phyloP scores from a whole-genome alignment of 1,140 invertebrate species.

The Zeugodacus cucurbitae region DNA sequence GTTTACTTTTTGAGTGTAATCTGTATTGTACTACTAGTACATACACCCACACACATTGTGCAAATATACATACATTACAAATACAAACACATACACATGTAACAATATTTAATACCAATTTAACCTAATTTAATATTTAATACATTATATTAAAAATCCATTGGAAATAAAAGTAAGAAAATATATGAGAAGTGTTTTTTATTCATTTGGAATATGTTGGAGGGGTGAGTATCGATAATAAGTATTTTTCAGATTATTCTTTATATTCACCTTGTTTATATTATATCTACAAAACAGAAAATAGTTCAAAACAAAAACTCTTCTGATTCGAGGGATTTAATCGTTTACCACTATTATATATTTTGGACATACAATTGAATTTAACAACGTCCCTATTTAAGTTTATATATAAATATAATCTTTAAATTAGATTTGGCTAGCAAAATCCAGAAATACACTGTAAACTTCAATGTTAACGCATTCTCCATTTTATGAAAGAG shows the following conservation, averaged over 20 bases:
- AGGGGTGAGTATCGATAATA: not conserved
- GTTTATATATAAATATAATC: too few species aligned
- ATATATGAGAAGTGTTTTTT: not conserved
- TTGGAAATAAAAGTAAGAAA: not conserved
- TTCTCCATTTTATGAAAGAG: too few species aligned
- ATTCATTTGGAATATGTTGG: not conserved
- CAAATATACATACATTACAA: conserved; percentile 17
- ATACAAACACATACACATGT: not conserved
- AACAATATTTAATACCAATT: conserved; percentile 25
- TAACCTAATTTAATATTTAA: conserved; percentile 33
- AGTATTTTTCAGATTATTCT: not conserved
- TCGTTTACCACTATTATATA: too few species aligned
- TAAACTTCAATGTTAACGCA: too few species aligned
- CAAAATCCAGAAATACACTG: too few species aligned
- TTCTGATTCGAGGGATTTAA: too few species aligned
- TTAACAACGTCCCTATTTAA: too few species aligned
- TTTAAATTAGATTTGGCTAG: too few species aligned
- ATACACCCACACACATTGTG: not conserved
- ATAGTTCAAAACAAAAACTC: too few species aligned
- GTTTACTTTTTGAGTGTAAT: conserved; percentile 29
- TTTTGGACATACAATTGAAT: too few species aligned
- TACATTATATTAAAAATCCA: not conserved
- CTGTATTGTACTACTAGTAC: conserved; percentile 21
- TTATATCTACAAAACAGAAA: too few species aligned
- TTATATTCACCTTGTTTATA: too few species aligned